These are phyloP conservation scores for Pseudocheirus occidentalis DNA, from an alignment of 2,797 vertebrate genomes.

Conservation along the genomic window DNA sequence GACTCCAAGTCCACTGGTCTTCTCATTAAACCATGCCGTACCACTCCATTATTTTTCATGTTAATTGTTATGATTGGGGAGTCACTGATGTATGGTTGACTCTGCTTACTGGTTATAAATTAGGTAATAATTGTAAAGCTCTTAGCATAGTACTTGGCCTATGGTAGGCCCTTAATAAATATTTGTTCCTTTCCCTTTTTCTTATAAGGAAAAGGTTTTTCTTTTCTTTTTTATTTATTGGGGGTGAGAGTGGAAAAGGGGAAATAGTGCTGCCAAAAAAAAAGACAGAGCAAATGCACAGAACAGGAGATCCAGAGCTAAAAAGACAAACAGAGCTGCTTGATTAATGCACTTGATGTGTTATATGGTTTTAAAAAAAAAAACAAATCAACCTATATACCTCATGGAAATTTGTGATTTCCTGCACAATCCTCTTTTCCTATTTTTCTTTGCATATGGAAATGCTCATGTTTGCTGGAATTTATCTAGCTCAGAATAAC, in stretches of 20 bases:
- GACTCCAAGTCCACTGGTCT: neutral
- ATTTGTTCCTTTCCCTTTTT: neutral
- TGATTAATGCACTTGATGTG: neutral
- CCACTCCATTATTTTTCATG: neutral
- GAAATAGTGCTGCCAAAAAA: neutral
- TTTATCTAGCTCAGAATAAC: neutral
- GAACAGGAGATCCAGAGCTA: neutral
- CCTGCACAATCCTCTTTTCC: neutral
- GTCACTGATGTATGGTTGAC: neutral
- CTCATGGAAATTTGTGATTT: neutral
- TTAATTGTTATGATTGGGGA: neutral
- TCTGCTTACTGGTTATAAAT: neutral
- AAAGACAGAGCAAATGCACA: neutral
- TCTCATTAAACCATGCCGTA: neutral
- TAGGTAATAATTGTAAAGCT: neutral
- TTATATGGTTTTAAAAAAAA: neutral
- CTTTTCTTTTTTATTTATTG: neutral
- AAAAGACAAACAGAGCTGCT: neutral
- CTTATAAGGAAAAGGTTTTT: neutral
- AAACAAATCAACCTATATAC: neutral
- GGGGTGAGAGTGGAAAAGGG: neutral
- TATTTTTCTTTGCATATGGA: neutral
- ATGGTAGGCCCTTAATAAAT: neutral
- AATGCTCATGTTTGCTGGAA: neutral
- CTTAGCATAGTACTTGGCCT: neutral